Base-by-base conservation (phyloP, 2,113 vertebrate species). In the Gymnorhina tibicen region DNA sequence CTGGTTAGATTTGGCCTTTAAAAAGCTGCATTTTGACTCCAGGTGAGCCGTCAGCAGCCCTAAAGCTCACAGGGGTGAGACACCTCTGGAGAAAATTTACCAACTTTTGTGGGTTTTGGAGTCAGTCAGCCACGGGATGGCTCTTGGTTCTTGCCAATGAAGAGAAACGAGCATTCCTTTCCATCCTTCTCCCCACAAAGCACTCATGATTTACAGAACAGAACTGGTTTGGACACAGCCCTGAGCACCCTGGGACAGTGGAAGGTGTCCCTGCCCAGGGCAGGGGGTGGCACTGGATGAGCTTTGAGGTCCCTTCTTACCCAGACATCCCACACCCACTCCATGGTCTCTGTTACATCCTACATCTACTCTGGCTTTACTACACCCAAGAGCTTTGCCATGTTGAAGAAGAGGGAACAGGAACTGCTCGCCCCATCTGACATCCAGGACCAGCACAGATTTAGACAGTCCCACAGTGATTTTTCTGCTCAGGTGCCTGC, bases 391-490 rank as follows among this genome's bases (percentile, higher is more conserved):
- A 56, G 66, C 39, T 77, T 13, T 50, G 35, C 56, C 30, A 18
- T 20, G 1, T 41, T 13, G 17, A 33, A 39, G 12, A 33, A 12
- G 8, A 62, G 8, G 15, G 44, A 74, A 44, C 17, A 58, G 47
- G 63, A 84, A 44, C 16, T 21, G 15, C 33, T 80, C 0, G 0
- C 1, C 1, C 26, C 21, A 13, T 24, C 19, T 10, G 2, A 46
- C 24, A 44, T 3, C 15, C 3, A n/a, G 35, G 21, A 21, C 16
- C 37, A 60, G 14, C n/a, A 39, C 5, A n/a, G 42, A 28, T 55
- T 49, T 23, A 37, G 13, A 15, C 30, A 52, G 50, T 3, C 5
- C 46, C 9, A 6, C 2, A 33, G 11, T 0, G 3, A 27, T 30
- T 63, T 37, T 58, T 50, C 70, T 70, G 26, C 53, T 41, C 18